phyloP scores from a whole-genome alignment of 2,797 vertebrate species.

The Otolemur crassicaudatus region DNA sequence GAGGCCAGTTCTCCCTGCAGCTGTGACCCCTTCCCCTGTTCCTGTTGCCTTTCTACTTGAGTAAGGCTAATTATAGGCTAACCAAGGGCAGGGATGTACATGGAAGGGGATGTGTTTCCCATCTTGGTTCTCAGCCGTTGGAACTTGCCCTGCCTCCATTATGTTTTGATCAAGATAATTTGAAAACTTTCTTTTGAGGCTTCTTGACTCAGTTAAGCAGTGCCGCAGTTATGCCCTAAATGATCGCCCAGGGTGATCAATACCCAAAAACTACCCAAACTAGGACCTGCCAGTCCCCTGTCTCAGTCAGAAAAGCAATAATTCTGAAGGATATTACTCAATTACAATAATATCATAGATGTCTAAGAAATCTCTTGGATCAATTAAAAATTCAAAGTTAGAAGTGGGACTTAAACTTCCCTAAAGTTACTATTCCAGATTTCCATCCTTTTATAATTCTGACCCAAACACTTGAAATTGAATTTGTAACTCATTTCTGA shows the following conservation, averaged over 20 bases:
- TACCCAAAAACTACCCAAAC: too few species aligned
- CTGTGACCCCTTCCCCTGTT: background rate
- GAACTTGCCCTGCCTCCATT: background rate
- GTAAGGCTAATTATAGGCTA: too few species aligned
- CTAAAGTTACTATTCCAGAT: background rate
- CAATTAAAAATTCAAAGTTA: background rate
- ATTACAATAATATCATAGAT: background rate
- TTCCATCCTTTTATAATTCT: background rate
- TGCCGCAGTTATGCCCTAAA: background rate
- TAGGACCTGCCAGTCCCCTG: background rate
- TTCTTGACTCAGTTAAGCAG: background rate
- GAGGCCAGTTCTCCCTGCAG: background rate
- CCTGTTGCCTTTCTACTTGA: background rate
- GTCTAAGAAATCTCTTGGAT: background rate
- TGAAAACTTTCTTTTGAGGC: background rate
- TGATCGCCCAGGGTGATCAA: too few species aligned
- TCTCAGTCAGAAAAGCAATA: background rate
- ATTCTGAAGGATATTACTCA: background rate
- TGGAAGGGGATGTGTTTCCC: background rate
- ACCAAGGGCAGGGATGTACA: background rate
- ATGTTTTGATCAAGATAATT: background rate
- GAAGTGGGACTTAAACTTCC: background rate
- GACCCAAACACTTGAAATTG: background rate
- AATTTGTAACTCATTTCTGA: constrained; percentile 15
- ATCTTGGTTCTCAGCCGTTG: background rate